Base-by-base conservation (phyloP, 2,888 invertebrate species). In the Plebejus melissa region DNA sequence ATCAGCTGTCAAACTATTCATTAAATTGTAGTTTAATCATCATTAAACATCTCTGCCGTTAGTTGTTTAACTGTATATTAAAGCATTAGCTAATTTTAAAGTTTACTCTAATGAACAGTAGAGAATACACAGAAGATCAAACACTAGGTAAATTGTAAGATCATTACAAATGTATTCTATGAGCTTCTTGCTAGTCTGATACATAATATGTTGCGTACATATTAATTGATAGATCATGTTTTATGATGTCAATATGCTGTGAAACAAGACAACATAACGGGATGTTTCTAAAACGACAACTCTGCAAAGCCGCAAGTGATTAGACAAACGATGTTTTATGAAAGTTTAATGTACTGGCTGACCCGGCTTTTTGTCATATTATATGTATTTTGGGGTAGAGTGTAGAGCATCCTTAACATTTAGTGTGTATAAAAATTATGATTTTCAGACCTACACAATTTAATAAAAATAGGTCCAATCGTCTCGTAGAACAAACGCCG, bases 241-340 rank as follows among this genome's bases (percentile, higher is more conserved):
- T 58, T 28, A 60, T 60, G 4, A 60, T 60, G 32, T 60, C 32
- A 32, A 60, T 60, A 60, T 11, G 2, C 28, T 4, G 60, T 60
- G 13, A 65, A 65, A 65, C 32, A 65, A 65, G 65, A 65, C 65
- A 65, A 65, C 13, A 32, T 65, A 65, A 65, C 65, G 65, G 65
- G 32, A 60, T 60, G 11, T 9, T 11, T 11, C 22, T 22, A 22
- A 60, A 60, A 60, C 11, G 28, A 28, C 28, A 60, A 60, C 28
- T 60, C 7, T 6, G 28, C 60, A 60, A 60, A 60, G 60, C 58
- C 58, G 11, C 22, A 60, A 60, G 60, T 28, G 60, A 60, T 28
- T 60, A 28, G 9, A 28, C 28, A 28, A 60, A 60, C 60, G 28
- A 60, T 28, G 60, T 60, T 28, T 58, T 54, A 54, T 54, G 50